Conservation (phyloP, 2,888 invertebrate genomes). For the Caenorhabditis parvicauda region DNA sequence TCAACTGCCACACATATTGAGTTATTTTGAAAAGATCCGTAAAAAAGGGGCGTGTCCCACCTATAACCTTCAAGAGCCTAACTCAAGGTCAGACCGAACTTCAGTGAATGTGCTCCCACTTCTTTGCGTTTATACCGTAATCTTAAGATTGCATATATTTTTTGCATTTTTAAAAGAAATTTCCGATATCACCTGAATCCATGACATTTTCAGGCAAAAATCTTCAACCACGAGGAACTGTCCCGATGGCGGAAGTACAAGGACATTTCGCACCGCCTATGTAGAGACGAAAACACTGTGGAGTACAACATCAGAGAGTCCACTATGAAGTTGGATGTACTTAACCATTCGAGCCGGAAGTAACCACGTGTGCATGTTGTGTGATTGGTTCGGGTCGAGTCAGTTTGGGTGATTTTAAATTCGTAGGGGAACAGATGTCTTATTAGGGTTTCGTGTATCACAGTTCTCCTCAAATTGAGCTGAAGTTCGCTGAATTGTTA, state of each 20-base stretch:
- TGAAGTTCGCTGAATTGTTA: too few relatives aligned
- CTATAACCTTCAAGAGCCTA: too few relatives aligned
- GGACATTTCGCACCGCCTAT: slow-evolving; percentile 16
- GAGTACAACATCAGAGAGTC: slow-evolving; percentile 32
- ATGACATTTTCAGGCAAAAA: slow-evolving; percentile 11
- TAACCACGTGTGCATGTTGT: too few relatives aligned
- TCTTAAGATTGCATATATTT: background rate
- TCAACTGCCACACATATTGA: background rate
- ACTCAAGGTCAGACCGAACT: background rate
- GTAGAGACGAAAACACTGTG: slow-evolving; percentile 27
- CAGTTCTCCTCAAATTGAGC: too few relatives aligned
- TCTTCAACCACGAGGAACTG: slow-evolving; percentile 23
- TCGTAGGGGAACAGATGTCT: too few relatives aligned
- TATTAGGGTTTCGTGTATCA: too few relatives aligned
- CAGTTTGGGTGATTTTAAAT: too few relatives aligned
- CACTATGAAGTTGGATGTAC: slow-evolving; percentile 26
- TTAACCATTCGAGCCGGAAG: too few relatives aligned
- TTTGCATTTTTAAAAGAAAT: too few relatives aligned
- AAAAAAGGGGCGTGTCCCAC: too few relatives aligned
- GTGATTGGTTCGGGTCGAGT: too few relatives aligned
- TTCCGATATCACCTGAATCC: too few relatives aligned
- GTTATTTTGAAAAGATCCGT: background rate
- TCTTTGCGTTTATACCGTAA: background rate
- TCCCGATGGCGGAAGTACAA: slow-evolving; percentile 22
- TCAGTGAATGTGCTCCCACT: background rate